Conservation (phyloP, 2,113 vertebrate species). For the Corythornis madagascariensis region DNA sequence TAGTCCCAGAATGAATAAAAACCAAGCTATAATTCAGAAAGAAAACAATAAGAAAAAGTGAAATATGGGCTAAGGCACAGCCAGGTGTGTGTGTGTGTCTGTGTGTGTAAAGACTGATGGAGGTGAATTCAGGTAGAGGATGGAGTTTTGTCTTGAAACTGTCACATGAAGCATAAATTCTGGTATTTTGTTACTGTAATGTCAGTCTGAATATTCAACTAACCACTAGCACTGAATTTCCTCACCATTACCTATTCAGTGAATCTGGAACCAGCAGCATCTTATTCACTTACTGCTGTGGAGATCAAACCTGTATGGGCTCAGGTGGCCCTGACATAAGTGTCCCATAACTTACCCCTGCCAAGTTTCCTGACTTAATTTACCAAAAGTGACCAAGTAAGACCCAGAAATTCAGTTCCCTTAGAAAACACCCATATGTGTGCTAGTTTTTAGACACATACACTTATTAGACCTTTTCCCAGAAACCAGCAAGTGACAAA, state of each 20-base stretch:
- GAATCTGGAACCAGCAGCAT: neutral
- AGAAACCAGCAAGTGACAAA: neutral
- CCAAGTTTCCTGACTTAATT: neutral
- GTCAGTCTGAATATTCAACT: neutral
- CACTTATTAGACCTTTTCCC: neutral
- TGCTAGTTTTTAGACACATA: neutral
- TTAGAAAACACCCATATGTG: neutral
- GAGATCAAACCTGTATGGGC: neutral
- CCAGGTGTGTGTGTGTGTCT: neutral
- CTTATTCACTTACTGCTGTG: neutral
- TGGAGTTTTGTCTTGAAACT: neutral
- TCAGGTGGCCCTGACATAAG: neutral
- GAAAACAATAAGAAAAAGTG: neutral
- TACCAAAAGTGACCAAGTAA: neutral
- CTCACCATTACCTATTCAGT: neutral
- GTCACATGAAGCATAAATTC: neutral
- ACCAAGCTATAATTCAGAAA: neutral
- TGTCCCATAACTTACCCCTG: neutral
- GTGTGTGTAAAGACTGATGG: neutral
- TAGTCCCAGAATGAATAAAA: neutral
- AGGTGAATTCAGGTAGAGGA: neutral
- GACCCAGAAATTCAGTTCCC: neutral
- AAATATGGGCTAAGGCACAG: neutral
- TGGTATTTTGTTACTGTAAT: neutral
- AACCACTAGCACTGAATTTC: neutral